phyloP scores from a whole-genome alignment of 2,888 invertebrate genomes.

The Himalopsyche japonica region DNA sequence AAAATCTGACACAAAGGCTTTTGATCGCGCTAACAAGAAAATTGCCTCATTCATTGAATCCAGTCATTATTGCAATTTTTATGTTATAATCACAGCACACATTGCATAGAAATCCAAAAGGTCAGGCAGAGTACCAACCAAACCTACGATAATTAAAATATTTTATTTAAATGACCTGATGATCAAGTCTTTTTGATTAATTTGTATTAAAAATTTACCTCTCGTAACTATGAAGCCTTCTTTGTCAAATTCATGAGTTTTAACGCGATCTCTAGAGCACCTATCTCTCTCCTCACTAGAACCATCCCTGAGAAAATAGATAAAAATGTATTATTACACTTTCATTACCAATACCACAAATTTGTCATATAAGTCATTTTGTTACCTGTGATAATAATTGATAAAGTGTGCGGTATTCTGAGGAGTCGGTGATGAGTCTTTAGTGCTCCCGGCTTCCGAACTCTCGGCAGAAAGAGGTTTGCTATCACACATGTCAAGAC shows the following conservation, averaged over 20 bases:
- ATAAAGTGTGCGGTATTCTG: conserved; percentile 29
- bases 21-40: too few relatives aligned
- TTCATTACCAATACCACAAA: too few relatives aligned
- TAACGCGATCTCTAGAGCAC: conserved; percentile 41
- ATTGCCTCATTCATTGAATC: too few relatives aligned
- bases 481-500: conserved; percentile 37
- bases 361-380: background rate
- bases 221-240: conserved; percentile 64
- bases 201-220: conserved; percentile 49
- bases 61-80: too few relatives aligned
- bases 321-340: background rate
- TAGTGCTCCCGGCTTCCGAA: conserved; percentile 57
- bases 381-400: conserved; percentile 35
- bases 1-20: too few relatives aligned
- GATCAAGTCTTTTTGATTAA: too few relatives aligned
- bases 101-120: too few relatives aligned
- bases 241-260: conserved; percentile 54
- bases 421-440: conserved; percentile 56
- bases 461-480: conserved; percentile 55
- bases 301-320: conserved; percentile 49
- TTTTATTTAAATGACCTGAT: background rate
- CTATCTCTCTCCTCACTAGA: conserved; percentile 55
- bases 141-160: too few relatives aligned
- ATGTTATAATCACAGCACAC: too few relatives aligned
- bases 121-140: too few relatives aligned